phyloP scores from a whole-genome alignment of 1,140 invertebrate genomes.

The Aethina tumida region DNA sequence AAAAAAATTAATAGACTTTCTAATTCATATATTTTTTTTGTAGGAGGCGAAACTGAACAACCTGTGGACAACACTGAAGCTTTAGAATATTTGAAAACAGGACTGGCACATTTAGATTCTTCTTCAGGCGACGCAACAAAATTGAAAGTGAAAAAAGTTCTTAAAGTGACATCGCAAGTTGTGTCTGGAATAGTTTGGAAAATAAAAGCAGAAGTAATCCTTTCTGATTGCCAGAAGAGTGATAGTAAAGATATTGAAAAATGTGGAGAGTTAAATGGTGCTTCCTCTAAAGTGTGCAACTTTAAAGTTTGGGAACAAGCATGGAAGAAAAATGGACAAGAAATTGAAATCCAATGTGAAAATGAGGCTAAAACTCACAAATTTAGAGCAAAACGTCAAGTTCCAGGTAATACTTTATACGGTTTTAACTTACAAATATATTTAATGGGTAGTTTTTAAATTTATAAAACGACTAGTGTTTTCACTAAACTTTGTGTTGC shows the following conservation, averaged over 20 bases:
- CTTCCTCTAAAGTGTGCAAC: slow-evolving; percentile 7
- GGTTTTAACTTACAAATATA: too few species aligned
- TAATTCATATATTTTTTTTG: too few species aligned
- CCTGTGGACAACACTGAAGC: slow-evolving; percentile 5
- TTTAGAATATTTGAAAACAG: slow-evolving; percentile 9
- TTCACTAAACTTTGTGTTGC: too few species aligned
- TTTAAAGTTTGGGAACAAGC: slow-evolving; percentile 17
- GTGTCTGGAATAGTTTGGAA: slow-evolving; percentile 11
- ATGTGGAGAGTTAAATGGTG: slow-evolving; percentile 8
- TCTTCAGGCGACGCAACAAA: slow-evolving; percentile 8
- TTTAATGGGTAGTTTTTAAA: too few species aligned
- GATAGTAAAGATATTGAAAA: neutral
- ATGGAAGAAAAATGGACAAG: slow-evolving; percentile 7
- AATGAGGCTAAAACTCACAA: too few species aligned
- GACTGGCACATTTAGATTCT: slow-evolving; percentile 13
- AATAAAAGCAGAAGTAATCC: slow-evolving; percentile 13
- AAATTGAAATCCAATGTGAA: slow-evolving; percentile 1
- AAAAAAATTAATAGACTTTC: too few species aligned
- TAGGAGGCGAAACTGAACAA: slow-evolving; percentile 1
- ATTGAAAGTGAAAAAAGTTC: slow-evolving; percentile 13
- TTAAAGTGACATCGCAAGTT: slow-evolving; percentile 9
- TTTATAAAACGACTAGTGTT: too few species aligned
- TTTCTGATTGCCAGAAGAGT: slow-evolving; percentile 15
- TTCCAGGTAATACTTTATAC: too few species aligned
- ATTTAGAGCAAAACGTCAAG: slow-evolving; percentile 6